phyloP scores from a whole-genome alignment of 2,888 invertebrate species.

The Limnephilus rhombicus region DNA sequence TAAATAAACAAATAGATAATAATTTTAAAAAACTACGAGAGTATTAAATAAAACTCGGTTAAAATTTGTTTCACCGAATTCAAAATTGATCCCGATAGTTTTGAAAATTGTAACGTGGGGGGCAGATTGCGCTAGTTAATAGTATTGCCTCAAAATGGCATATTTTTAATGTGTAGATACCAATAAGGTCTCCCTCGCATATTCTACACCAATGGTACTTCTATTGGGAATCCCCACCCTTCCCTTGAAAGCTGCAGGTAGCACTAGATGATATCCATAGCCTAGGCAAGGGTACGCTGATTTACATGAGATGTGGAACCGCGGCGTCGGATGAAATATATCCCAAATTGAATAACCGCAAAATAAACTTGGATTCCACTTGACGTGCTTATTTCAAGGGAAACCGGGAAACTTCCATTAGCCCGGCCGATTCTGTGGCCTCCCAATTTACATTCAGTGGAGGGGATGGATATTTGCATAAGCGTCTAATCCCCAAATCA shows the following conservation, averaged over 20 bases:
- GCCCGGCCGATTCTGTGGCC: slow-evolving; percentile 36
- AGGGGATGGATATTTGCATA: slow-evolving; percentile 25
- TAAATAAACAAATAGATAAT: too few species aligned
- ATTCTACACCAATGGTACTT: background rate
- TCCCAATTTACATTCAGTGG: slow-evolving; percentile 42
- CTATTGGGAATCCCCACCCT: slow-evolving; percentile 31
- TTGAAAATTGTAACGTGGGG: too few species aligned
- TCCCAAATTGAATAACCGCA: slow-evolving; percentile 65
- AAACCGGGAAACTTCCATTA: slow-evolving; percentile 48
- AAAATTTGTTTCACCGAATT: too few species aligned
- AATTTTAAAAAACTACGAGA: too few species aligned
- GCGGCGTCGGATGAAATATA: slow-evolving; percentile 58
- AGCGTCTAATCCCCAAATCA: background rate
- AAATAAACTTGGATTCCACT: slow-evolving; percentile 58
- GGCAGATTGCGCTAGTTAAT: too few species aligned
- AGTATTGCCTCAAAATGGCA: background rate
- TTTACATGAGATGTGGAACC: slow-evolving; percentile 64
- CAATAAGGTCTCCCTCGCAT: background rate
- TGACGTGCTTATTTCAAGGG: slow-evolving; percentile 55
- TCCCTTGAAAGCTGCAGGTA: background rate
- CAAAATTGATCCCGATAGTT: too few species aligned
- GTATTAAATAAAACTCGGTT: too few species aligned
- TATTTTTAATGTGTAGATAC: background rate
- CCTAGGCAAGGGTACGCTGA: slow-evolving; percentile 44
- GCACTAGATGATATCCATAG: background rate